These are phyloP conservation scores for Datnioides undecimradiatus DNA, from an alignment of 2,113 vertebrate genomes.

Conservation along the genomic window DNA sequence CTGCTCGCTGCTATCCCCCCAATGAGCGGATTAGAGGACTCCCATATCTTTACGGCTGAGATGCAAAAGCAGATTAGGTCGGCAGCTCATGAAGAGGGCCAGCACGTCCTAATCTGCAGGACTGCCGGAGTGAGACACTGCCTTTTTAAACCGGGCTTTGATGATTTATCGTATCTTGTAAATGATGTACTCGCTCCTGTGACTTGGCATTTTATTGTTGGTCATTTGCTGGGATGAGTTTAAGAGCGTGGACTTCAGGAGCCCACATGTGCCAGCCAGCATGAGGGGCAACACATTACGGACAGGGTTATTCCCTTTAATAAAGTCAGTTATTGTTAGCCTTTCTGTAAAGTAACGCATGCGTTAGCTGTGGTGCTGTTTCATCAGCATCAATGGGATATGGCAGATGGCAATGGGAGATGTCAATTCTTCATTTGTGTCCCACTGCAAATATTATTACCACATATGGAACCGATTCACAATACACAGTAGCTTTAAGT, in stretches of 20 bases:
- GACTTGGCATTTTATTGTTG: constrained; percentile 8
- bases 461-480: background rate
- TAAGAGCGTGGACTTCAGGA: background rate
- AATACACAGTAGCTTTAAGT: background rate
- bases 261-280: background rate
- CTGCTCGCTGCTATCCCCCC: constrained; percentile 62
- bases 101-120: constrained; percentile 49
- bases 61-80: constrained; percentile 72
- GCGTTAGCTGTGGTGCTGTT: background rate
- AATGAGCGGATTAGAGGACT: constrained; percentile 64
- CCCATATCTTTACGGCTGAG: constrained; percentile 60
- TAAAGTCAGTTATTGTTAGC: background rate
- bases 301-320: background rate
- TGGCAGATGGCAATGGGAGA: no score
- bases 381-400: background rate
- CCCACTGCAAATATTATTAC: background rate
- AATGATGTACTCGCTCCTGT: constrained; percentile 36
- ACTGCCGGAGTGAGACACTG: constrained; percentile 34
- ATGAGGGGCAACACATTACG: background rate
- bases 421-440: background rate
- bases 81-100: constrained; percentile 50
- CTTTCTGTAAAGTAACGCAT: background rate
- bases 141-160: constrained; percentile 50
- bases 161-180: constrained; percentile 50
- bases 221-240: constrained; percentile 27